Conservation (phyloP, 37 sponge, comb jelly and placozoan species). For the Bolinopsis microptera region DNA sequence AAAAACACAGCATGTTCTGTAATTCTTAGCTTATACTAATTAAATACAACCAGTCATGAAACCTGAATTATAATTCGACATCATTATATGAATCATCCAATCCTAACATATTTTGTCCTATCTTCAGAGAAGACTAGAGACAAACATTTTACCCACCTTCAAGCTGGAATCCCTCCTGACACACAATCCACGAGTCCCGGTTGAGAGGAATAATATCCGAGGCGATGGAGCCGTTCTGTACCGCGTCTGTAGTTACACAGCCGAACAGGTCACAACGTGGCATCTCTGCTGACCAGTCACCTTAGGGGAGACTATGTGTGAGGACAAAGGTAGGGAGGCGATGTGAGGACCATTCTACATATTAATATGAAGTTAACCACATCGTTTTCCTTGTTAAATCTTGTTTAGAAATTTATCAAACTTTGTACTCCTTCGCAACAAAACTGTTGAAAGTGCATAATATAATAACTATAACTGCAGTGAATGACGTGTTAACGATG, state of each 20-base stretch:
- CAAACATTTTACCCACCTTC: background rate
- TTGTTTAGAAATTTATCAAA: too few relatives aligned
- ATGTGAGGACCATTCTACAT: background rate
- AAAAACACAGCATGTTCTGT: too few relatives aligned
- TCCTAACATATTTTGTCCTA: too few relatives aligned
- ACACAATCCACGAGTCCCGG: background rate
- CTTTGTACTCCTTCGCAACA: too few relatives aligned
- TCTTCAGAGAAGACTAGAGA: background rate
- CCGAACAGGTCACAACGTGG: conserved; percentile 2
- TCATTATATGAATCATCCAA: background rate
- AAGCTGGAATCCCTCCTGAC: background rate
- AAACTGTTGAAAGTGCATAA: too few relatives aligned
- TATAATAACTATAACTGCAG: too few relatives aligned
- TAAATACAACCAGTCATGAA: too few relatives aligned
- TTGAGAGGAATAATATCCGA: background rate
- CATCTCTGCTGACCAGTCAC: conserved; percentile 9
- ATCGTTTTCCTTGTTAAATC: too few relatives aligned
- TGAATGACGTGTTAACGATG: too few relatives aligned
- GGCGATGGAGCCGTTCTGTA: background rate
- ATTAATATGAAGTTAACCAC: too few relatives aligned
- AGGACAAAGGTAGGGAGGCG: background rate
- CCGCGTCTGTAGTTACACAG: background rate
- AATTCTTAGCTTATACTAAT: too few relatives aligned
- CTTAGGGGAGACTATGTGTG: background rate
- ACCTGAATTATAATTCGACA: too few relatives aligned